Evolutionary conservation across 2,888 invertebrate genomes (phyloP), one percentile per base, ranked within the genome.

Genomic region (Heliconius charithonia): DNA sequence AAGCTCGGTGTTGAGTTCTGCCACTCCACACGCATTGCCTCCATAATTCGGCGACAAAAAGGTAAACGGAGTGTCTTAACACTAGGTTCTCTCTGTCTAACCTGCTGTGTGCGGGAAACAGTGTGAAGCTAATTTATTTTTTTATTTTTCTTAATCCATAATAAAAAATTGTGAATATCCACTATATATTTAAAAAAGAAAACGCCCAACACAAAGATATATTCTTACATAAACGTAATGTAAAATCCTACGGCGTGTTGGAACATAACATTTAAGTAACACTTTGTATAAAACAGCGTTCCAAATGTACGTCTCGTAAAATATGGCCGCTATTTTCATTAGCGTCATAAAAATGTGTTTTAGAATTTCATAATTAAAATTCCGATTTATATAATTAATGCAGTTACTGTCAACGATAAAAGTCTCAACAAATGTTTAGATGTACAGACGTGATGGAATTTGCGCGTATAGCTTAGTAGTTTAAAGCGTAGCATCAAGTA

Each of bases 281-380:
- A 66, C 56, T 66, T 67, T 75, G 66, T 75, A 66, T 29, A 56
- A 75, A 51, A 32, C 27, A 45, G 3, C 45, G 66, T 75, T 56
- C 66, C 16, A 67, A 75, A 66, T 37, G 65, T 51, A 71, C 51
- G 41, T 32, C 45, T 65, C 62, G 41, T 63, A 77, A 70, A 71
- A 22, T 63, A 71, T 22, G 77, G 27, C 41, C 41, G 27, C 22
- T 41, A 76, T 76, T 79, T 76, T 79, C 76, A 79, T 76, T 76
- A 73, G 67, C 27, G 65, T 32, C 37, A 73, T 73, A 79, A 79
- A 76, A 76, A 73, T 73, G 62, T 27, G 67, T 67, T 51, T 27
- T n/a, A 69, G 76, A 73, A 74, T 76, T 76, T 59, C 76, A 56
- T 76, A 74, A 79, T 74, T 73, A 79, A 79, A 76, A 79, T 73